These are phyloP conservation scores for Orthosia incerta DNA, from an alignment of 2,888 invertebrate genomes.

Conservation along the genomic window DNA sequence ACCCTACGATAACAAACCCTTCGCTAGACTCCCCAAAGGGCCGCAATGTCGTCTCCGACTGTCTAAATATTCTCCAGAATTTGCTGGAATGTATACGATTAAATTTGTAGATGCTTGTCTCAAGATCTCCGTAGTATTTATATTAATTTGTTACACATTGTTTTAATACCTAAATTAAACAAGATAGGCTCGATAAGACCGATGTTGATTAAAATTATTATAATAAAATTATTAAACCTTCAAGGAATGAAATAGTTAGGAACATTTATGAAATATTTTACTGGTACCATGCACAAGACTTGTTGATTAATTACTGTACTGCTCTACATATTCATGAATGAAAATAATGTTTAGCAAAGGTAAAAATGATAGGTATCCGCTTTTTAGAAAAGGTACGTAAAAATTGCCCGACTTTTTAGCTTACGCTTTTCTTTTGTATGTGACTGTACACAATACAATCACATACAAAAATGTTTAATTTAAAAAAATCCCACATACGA, in stretches of 20 bases:
- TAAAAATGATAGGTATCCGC: background rate
- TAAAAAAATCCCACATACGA: conserved; percentile 22
- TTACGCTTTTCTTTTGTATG: too few species aligned
- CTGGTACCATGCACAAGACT: too few species aligned
- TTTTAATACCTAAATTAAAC: background rate
- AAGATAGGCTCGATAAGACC: background rate
- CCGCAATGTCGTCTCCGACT: conserved; percentile 57
- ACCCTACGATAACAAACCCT: conserved; percentile 35
- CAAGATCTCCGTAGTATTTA: conserved; percentile 7
- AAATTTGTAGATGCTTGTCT: conserved; percentile 37
- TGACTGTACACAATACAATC: background rate
- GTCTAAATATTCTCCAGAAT: conserved; percentile 64
- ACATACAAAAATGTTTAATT: background rate
- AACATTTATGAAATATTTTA: too few species aligned
- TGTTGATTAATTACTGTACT: background rate
- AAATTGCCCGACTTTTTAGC: background rate
- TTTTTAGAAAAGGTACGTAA: background rate
- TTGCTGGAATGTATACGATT: conserved; percentile 57
- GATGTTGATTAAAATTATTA: background rate
- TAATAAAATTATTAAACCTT: background rate
- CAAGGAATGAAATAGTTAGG: background rate
- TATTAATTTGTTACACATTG: conserved; percentile 15
- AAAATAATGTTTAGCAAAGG: background rate
- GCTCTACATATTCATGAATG: background rate
- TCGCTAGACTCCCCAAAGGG: conserved; percentile 50